Base-by-base conservation (phyloP, 2,113 vertebrate species). In the Crypturellus undulatus region DNA sequence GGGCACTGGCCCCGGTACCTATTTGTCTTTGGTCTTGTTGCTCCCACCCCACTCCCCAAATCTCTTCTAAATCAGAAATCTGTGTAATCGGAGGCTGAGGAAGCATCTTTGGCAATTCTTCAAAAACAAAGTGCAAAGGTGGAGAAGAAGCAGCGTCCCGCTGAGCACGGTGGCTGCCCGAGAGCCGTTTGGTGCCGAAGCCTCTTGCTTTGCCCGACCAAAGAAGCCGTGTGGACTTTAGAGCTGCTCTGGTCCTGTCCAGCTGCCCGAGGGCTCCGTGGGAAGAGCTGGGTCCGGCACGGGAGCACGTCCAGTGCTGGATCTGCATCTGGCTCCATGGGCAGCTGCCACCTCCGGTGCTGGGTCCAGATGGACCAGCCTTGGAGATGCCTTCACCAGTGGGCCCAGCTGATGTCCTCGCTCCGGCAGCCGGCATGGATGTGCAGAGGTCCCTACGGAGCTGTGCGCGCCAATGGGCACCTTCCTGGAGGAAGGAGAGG, bases 181-280 rank as follows among this genome's bases (percentile, higher is more conserved):
- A 76, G 92, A 85, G 87, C 89, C 90, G 91, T 62, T 80, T 90
- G 95, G 95, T 96, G 71, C 89, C 86, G 84, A 21, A 4, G 28
- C 40, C 71, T 88, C 90, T 58, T 58, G 86, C 93, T 97, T 94
- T 96, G 86, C 94, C 96, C 96, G 96, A 93, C 96, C 97, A 97
- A 98, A 97, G 96, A 97, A 96, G 93, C 65, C 96, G 87, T 72
- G 82, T 63, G 75, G 92, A 71, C 85, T 92, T 80, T 47, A 42
- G 87, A 30, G 62, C 69, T 43, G 1, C 2, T 11, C 3, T 26
- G 20, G n/a, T 43, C 58, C 72, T 21, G n/a, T 63, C n/a, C 2
- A 2, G 58, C 60, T 77, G 73, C 51, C 25, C 1, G 5, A 18
- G 49, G 81, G 70, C 12, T 0, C 11, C 1, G 18, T 64, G 51